Percentiles rank a stretch among this genome's conserved stretches.
Conservation (phyloP, 2,113 vertebrate genomes). For the Tor tambroides region DNA sequence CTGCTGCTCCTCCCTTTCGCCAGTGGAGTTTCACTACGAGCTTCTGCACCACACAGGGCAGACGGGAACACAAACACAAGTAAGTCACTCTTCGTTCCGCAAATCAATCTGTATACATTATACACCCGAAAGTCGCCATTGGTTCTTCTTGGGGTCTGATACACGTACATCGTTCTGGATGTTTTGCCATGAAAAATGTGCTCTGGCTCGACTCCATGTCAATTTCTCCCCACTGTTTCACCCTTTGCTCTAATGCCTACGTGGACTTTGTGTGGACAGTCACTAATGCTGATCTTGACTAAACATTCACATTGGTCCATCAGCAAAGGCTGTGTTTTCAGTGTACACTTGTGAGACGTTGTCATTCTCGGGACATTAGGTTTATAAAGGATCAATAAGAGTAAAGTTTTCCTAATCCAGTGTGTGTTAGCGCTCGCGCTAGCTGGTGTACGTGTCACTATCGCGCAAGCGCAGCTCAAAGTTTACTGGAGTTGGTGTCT, state of each 20-base stretch:
- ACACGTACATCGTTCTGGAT: neutral
- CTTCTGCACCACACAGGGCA: slow-evolving; percentile 85
- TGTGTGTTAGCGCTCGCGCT: slow-evolving; percentile 61
- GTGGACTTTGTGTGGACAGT: slow-evolving; percentile 77
- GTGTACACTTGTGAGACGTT: neutral
- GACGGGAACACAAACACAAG: slow-evolving; percentile 82
- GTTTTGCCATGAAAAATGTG: neutral
- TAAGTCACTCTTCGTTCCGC: slow-evolving; percentile 69
- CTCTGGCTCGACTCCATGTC: slow-evolving; percentile 76
- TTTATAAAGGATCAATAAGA: neutral
- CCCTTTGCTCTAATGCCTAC: slow-evolving; percentile 74
- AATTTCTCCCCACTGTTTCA: slow-evolving; percentile 54
- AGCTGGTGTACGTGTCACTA: slow-evolving; percentile 77
- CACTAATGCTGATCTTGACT: slow-evolving; percentile 17
- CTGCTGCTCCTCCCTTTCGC: slow-evolving; percentile 79
- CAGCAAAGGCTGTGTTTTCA: neutral
- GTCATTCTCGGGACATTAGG: neutral
- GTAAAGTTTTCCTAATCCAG: slow-evolving; percentile 43
- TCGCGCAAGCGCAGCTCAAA: slow-evolving; percentile 71
- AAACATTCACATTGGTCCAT: neutral
- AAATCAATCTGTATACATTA: neutral
- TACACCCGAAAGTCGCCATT: neutral
- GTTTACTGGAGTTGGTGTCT: slow-evolving; percentile 72
- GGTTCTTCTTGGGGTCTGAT: too few species aligned
- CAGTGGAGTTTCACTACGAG: slow-evolving; percentile 85